Percentiles rank a stretch among this genome's conserved stretches.
Conservation (phyloP, 2,888 invertebrate genomes). For the Lepidochrysops patricia region DNA sequence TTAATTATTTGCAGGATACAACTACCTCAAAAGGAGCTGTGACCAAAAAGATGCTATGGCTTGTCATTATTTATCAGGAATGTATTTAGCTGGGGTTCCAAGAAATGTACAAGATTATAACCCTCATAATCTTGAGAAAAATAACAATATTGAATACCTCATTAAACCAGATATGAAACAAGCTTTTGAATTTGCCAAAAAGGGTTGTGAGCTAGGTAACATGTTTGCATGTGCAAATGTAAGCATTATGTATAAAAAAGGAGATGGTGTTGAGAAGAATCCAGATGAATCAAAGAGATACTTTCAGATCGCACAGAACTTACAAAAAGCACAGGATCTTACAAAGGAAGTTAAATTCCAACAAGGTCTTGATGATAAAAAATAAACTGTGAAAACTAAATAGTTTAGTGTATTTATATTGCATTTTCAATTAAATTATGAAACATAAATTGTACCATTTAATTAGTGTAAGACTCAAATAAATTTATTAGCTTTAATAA, state of each 20-base stretch:
- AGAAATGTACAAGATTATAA: constrained; percentile 66
- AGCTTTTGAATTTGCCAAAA: constrained; percentile 84
- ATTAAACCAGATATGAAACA: constrained; percentile 81
- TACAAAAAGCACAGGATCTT: constrained; percentile 78
- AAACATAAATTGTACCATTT: background rate
- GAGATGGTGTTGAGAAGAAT: constrained; percentile 87
- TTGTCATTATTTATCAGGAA: constrained; percentile 86
- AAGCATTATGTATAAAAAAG: constrained; percentile 88
- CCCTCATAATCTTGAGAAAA: constrained; percentile 51
- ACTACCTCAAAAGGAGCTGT: constrained; percentile 75
- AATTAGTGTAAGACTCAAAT: background rate
- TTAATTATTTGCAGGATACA: constrained; percentile 59
- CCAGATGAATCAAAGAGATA: constrained; percentile 80
- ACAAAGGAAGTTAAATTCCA: constrained; percentile 73
- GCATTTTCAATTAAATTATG: background rate
- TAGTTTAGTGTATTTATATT: constrained; percentile 1
- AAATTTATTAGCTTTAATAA: background rate
- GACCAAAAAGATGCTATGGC: constrained; percentile 77
- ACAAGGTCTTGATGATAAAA: constrained; percentile 55
- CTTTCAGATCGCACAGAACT: constrained; percentile 79
- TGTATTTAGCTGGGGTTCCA: constrained; percentile 84
- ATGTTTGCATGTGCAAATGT: constrained; percentile 93
- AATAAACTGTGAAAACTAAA: background rate
- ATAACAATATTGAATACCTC: constrained; percentile 64
- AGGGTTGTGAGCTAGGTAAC: constrained; percentile 89